Evolutionary conservation across 2,888 invertebrate genomes (phyloP), one percentile per base, ranked within the genome.

Genomic region (Drosophila pseudotakahashii): DNA sequence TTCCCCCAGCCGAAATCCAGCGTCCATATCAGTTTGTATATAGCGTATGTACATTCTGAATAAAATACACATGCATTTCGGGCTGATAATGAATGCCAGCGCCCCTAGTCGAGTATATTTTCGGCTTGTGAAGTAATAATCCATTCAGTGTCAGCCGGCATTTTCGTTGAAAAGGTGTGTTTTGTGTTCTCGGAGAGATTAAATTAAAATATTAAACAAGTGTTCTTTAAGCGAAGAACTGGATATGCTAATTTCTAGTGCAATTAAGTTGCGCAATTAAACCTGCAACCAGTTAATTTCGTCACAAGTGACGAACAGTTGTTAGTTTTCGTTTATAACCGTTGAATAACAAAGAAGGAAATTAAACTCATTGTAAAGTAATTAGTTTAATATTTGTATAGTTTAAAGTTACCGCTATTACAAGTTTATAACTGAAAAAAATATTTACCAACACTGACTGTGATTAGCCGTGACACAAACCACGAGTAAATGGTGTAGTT

Each of bases 91-190:
- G 59, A 67, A 32, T 13, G 71, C 39, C 61, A 30, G 53, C 52
- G 66, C 47, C 26, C 16, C 13, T 50, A 41, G 45, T 23, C 48
- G 14, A 6, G 48, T 51, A 47, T 45, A 73, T 51, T 72, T 64
- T 52, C 39, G 26, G 54, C 19, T 36, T 51, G 55, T 41, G 32
- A n/a, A 45, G 45, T n/a, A 58, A 47, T 41, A 41, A 48, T 54
- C 66, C 30, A 47, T 62, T 81, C 68, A 81, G 87, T 81, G 50
- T 7, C 37, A 48, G 57, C 48, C 70, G 84, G 70, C 55, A 62
- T 67, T 76, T 67, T 39, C 36, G 67, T 76, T 80, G 54, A 52
- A 32, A 76, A 78, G 71, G 86, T 86, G 81, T 67, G 54, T 66
- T 11, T 34, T 30, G 26, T 19, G 41, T 63, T 48, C 42, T 63